A percentile compares a stretch with the other conserved stretches of the same genome.
Conservation (phyloP, 2,888 invertebrate genomes). For the Deilephila elpenor region DNA sequence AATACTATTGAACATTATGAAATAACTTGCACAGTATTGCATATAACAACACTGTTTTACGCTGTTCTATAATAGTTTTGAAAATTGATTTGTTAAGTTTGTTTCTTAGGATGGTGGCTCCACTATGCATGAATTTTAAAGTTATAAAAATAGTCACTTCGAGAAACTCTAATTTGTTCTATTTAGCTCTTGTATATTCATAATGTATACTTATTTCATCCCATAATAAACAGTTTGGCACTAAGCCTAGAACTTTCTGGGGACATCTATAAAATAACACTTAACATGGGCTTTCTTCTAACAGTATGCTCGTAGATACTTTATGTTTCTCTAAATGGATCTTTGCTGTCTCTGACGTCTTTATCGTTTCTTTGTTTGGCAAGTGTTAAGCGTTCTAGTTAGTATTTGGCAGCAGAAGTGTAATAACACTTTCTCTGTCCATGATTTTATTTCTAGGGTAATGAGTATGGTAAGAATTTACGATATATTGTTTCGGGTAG, state of each 20-base stretch:
- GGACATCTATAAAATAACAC: constrained; percentile 1
- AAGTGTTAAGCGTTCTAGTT: not conserved
- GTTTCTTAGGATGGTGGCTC: too few relatives aligned
- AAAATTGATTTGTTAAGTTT: too few relatives aligned
- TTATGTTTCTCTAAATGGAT: constrained; percentile 1
- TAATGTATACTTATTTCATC: too few relatives aligned
- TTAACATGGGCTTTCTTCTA: not conserved
- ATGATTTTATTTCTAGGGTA: not conserved
- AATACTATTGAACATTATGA: not conserved
- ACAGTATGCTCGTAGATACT: not conserved
- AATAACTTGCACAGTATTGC: too few relatives aligned
- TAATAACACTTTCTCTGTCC: not conserved
- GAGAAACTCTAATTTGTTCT: too few relatives aligned
- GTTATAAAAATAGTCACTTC: too few relatives aligned
- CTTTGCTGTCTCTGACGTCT: not conserved
- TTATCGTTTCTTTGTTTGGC: constrained; percentile 4
- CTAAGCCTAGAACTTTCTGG: constrained; percentile 11
- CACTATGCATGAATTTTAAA: too few relatives aligned
- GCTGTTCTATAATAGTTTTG: too few relatives aligned
- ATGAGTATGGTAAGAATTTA: too few relatives aligned
- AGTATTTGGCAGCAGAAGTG: not conserved
- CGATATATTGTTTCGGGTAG: too few relatives aligned
- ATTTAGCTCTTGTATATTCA: too few relatives aligned
- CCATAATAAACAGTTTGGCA: constrained; percentile 1
- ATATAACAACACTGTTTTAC: too few relatives aligned